phyloP scores from a whole-genome alignment of 2,797 vertebrate species.

The Vespertilio murinus region DNA sequence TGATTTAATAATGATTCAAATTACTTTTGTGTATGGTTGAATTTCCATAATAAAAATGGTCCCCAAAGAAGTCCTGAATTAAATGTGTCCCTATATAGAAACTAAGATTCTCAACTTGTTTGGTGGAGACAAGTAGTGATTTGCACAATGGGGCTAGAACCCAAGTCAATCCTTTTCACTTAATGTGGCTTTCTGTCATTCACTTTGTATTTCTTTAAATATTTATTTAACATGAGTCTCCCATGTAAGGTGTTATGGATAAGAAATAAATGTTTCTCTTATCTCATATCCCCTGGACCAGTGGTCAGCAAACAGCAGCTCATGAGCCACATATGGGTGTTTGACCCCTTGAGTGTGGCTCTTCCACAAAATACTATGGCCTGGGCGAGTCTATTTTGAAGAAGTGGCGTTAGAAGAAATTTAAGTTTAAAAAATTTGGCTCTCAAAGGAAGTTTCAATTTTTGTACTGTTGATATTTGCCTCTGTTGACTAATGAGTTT shows the following conservation, averaged over 20 bases:
- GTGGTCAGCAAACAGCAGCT: too few relatives aligned
- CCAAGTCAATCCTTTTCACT: background rate
- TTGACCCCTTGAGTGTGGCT: too few relatives aligned
- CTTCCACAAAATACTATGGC: too few relatives aligned
- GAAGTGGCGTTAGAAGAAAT: too few relatives aligned
- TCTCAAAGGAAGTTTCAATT: too few relatives aligned
- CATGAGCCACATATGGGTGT: too few relatives aligned
- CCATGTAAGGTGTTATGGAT: background rate
- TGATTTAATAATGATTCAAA: background rate
- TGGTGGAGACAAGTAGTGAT: background rate
- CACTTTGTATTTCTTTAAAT: conserved; percentile 40
- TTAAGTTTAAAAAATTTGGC: too few relatives aligned
- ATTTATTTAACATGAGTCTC: conserved; percentile 32
- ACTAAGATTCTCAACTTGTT: background rate
- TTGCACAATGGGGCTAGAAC: background rate
- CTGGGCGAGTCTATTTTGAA: too few relatives aligned
- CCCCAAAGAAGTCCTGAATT: background rate
- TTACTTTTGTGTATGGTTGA: background rate
- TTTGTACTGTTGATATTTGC: too few relatives aligned
- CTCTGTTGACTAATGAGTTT: too few relatives aligned
- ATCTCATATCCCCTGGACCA: background rate
- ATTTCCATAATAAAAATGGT: background rate
- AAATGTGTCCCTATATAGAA: background rate
- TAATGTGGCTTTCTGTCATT: background rate
- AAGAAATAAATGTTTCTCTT: conserved; percentile 29